Conservation (phyloP, 2,888 invertebrate species). For the Bombylius major region DNA sequence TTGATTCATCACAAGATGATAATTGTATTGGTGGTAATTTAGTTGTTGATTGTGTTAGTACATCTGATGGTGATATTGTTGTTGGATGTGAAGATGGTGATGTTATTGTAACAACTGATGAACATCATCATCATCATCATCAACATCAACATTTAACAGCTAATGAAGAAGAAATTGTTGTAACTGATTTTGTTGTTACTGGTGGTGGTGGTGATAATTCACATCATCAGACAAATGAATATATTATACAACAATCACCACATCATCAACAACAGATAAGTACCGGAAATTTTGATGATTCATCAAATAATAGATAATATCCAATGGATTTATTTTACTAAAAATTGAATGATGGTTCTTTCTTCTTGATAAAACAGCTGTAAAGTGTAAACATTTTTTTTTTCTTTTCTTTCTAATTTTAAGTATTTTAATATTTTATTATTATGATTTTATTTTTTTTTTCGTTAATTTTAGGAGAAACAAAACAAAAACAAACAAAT, state of each 20-base stretch:
- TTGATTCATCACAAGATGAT: constrained; percentile 1
- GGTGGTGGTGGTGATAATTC: not conserved
- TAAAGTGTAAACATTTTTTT: too few species aligned
- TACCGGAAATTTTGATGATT: not conserved
- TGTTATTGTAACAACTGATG: too few species aligned
- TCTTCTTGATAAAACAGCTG: too few species aligned
- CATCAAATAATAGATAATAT: not conserved
- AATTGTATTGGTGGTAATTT: not conserved
- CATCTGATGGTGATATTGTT: not conserved
- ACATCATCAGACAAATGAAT: not conserved
- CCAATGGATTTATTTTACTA: not conserved
- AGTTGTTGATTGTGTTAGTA: not conserved
- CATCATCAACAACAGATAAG: not conserved
- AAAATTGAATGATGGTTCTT: not conserved
- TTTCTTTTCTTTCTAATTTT: too few species aligned
- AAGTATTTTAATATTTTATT: too few species aligned
- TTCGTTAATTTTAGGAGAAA: too few species aligned
- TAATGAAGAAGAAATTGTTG: not conserved
- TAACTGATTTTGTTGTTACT: not conserved
- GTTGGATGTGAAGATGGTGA: too few species aligned
- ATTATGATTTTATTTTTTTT: too few species aligned
- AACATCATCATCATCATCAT: not conserved
- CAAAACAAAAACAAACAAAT: too few species aligned
- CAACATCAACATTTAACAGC: not conserved
- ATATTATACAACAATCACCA: not conserved